Percentiles rank a stretch among this genome's conserved stretches.
Evolutionary conservation across 2,113 vertebrate species (phyloP).

Genomic region (Malurus melanocephalus): DNA sequence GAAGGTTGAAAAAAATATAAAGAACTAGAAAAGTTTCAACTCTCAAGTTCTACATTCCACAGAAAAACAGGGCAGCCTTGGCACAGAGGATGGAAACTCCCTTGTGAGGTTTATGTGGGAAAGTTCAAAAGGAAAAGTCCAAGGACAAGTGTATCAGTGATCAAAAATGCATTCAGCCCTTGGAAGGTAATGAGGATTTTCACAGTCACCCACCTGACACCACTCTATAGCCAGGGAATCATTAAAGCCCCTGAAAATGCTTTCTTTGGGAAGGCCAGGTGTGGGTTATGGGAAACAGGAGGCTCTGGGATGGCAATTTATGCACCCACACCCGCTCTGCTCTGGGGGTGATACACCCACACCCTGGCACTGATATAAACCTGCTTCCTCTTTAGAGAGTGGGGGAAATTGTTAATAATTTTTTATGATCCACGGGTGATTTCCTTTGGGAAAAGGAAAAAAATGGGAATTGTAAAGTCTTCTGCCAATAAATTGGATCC

Average conservation of each 20-base stretch:
- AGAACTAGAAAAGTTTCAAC: background rate
- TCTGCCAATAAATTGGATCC: background rate
- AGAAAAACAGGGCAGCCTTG: background rate
- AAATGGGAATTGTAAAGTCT: background rate
- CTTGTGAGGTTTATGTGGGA: background rate
- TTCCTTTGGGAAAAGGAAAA: background rate
- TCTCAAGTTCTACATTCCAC: rapidly evolving
- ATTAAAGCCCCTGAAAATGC: background rate
- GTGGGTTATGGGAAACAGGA: background rate
- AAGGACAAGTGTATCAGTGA: background rate
- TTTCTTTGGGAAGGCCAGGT: background rate
- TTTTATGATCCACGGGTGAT: background rate
- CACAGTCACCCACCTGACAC: background rate
- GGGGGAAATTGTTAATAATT: background rate
- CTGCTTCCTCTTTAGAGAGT: background rate
- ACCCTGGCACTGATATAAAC: background rate
- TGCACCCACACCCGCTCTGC: background rate
- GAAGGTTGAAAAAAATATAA: background rate
- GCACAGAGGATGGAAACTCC: background rate
- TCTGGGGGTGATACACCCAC: rapidly evolving
- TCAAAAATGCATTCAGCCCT: background rate
- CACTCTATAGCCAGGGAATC: background rate
- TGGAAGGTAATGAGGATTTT: background rate
- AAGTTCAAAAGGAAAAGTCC: background rate
- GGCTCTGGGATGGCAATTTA: background rate